A percentile compares a stretch with the other conserved stretches of the same genome.
These are phyloP conservation scores for Cettia cetti DNA, from an alignment of 2,113 vertebrate genomes.

Conservation along the genomic window DNA sequence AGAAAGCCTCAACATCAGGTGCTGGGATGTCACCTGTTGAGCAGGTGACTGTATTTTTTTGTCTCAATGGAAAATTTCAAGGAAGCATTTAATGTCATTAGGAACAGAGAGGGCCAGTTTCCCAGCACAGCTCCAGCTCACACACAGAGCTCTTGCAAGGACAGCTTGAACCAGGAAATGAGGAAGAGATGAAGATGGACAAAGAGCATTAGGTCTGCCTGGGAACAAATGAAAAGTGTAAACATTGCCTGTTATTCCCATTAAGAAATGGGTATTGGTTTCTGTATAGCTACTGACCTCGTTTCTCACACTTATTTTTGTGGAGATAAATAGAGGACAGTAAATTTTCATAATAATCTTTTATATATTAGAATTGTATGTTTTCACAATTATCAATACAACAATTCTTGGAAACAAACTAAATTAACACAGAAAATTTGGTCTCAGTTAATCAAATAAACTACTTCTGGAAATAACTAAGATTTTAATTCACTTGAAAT, in stretches of 20 bases:
- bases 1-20: not conserved
- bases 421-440: not conserved
- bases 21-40: not conserved
- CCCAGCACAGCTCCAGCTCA: not conserved
- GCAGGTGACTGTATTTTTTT: not conserved
- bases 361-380: not conserved
- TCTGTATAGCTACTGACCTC: not conserved
- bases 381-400: not conserved
- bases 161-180: not conserved
- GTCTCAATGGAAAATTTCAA: not conserved
- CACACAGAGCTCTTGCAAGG: not conserved
- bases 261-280: not conserved
- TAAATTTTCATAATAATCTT: not conserved
- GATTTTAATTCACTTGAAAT: not conserved
- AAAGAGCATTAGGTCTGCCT: not conserved
- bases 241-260: not conserved
- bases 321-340: not conserved
- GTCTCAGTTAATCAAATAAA: not conserved
- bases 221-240: not conserved
- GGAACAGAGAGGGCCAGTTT: not conserved
- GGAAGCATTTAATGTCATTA: not conserved
- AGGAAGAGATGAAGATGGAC: not conserved
- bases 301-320: not conserved
- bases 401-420: not conserved
- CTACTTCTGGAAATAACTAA: not conserved